Percentiles rank a stretch among this genome's conserved stretches.
Evolutionary conservation across 1,140 invertebrate species (phyloP).

Genomic region (Scaptomyza hsui): DNA sequence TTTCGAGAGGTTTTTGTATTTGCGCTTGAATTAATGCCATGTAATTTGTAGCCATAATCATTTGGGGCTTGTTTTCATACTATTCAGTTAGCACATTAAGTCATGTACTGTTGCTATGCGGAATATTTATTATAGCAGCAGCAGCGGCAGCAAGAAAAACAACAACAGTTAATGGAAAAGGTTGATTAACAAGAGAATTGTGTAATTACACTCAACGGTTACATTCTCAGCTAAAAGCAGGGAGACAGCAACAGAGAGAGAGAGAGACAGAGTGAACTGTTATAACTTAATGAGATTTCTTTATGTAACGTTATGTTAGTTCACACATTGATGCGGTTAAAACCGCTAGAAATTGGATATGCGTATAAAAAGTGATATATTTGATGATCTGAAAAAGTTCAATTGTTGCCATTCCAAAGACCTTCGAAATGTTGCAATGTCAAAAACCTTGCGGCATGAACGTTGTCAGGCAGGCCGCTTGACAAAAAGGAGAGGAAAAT

Average conservation of each 20-base stretch:
- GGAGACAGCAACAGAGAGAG: not conserved
- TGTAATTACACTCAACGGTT: slow-evolving; percentile 28
- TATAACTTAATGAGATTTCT: not conserved
- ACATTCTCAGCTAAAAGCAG: slow-evolving; percentile 13
- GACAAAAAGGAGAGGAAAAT: slow-evolving; percentile 30
- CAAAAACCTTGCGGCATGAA: slow-evolving; percentile 53
- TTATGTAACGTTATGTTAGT: too few relatives aligned
- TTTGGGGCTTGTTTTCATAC: slow-evolving; percentile 12
- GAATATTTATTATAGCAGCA: not conserved
- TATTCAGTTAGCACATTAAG: slow-evolving; percentile 22
- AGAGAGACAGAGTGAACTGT: not conserved
- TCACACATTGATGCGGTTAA: too few relatives aligned
- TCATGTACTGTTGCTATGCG: not conserved
- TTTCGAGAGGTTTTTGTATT: not conserved
- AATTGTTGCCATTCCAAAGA: slow-evolving; percentile 40
- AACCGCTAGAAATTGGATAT: too few relatives aligned
- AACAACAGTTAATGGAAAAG: slow-evolving; percentile 30
- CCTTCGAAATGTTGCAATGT: slow-evolving; percentile 58
- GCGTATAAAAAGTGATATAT: too few relatives aligned
- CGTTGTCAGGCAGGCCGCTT: slow-evolving; percentile 44
- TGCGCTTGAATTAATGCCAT: slow-evolving; percentile 14
- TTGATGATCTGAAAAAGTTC: too few relatives aligned
- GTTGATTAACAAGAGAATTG: slow-evolving; percentile 39
- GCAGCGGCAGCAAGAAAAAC: slow-evolving; percentile 10
- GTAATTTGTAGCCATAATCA: slow-evolving; percentile 13